Base-by-base conservation (phyloP, 2,113 vertebrate genomes). In the Bos javanicus region DNA sequence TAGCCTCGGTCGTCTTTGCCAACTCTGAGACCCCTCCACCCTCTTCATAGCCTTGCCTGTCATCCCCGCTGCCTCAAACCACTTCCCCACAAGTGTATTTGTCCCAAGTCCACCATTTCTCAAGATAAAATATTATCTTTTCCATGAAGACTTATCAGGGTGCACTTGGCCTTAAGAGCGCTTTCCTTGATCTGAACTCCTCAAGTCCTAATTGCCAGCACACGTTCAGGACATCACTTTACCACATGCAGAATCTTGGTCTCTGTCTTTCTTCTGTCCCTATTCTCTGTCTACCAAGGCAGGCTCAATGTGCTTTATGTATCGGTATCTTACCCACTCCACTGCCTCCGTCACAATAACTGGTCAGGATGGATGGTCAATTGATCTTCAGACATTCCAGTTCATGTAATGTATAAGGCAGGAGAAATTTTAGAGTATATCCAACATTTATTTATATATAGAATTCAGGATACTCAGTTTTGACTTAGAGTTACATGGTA, bases 1-100 rank as follows among this genome's bases (percentile, higher is more conserved):
- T 0, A 83, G 16, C 1, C 33, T 64, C 30, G 17, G 23, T 39
- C 16, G 10, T 36, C 6, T 48, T 2, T 1, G 2, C 54, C 11
- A 19, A 2, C 50, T 56, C 59, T 39, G 57, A 93, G 71, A 76
- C 7, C 17, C 48, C 36, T 59, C 2, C 15, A 64, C 14, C 3
- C 4, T 10, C 9, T 6, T 25, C 3, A 1, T 30, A 10, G 33
- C 9, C 33, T 43, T 76, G 17, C 6, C 54, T 33, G 15, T 50
- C 6, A 28, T 54, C 59, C 4, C 10, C 3, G 8, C 3, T 30
- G 7, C 52, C 39, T 64, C 46, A 87, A 23, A 81, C 33, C 1
- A 23, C 52, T 90, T 85, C 4, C 17, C 7, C 36, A 57, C 13
- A 78, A 33, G 5, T 74, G 80, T 76, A 3, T 4, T 88, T 43